Conservation (phyloP, 2,888 invertebrate genomes). For the Abscondita cerata region DNA sequence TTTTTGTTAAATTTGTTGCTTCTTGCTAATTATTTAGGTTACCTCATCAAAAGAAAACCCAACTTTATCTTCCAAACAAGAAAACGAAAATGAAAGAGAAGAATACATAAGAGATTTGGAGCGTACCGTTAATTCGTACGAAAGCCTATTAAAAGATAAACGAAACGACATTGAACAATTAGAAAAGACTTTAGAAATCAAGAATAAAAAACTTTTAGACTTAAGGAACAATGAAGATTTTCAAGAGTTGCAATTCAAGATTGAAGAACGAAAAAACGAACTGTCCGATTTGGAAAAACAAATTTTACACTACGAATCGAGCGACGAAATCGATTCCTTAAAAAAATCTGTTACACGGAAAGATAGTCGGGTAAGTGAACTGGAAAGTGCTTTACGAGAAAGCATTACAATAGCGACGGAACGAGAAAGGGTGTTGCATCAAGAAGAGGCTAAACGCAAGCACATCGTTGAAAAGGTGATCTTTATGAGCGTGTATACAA, state of each 20-base stretch:
- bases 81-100: slow-evolving; percentile 32
- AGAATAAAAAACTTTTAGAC: slow-evolving; percentile 42
- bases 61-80: not conserved
- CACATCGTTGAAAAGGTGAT: slow-evolving; percentile 73
- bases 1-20: slow-evolving; percentile 27
- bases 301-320: slow-evolving; percentile 55
- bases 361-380: slow-evolving; percentile 65
- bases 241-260: slow-evolving; percentile 39
- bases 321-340: slow-evolving; percentile 63
- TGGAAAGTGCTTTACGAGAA: slow-evolving; percentile 85
- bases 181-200: slow-evolving; percentile 45
- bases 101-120: slow-evolving; percentile 58
- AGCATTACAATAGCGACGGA: slow-evolving; percentile 77
- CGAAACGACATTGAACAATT: slow-evolving; percentile 54
- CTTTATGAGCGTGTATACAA: no score
- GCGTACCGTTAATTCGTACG: slow-evolving; percentile 63
- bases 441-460: slow-evolving; percentile 69
- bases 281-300: slow-evolving; percentile 57
- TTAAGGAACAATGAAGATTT: slow-evolving; percentile 41
- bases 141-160: slow-evolving; percentile 62
- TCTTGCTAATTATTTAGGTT: slow-evolving; percentile 35
- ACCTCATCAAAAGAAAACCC: slow-evolving; percentile 3
- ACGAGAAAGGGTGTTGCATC: slow-evolving; percentile 69
- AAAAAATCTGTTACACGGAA: slow-evolving; percentile 66
- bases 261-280: slow-evolving; percentile 37